phyloP scores from a whole-genome alignment of 2,113 vertebrate genomes.

The Prionailurus bengalensis region DNA sequence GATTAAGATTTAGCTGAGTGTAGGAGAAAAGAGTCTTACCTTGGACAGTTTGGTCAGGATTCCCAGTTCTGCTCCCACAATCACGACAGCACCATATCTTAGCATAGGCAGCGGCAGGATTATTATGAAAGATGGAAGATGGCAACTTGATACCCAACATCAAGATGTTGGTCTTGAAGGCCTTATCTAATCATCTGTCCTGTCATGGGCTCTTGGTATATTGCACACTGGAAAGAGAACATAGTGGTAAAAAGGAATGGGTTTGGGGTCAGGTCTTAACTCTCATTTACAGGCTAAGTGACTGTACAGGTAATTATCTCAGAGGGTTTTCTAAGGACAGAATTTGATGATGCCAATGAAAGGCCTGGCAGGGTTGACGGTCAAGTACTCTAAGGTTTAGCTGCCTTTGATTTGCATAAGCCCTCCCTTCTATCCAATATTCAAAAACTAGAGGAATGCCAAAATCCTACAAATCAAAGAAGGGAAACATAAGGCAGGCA shows the following conservation, averaged over 20 bases:
- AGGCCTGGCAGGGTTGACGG: background rate
- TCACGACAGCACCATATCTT: background rate
- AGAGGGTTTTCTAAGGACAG: background rate
- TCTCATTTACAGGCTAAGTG: background rate
- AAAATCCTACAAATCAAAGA: constrained; percentile 24
- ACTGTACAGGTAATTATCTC: background rate
- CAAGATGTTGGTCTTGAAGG: background rate
- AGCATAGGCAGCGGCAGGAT: background rate
- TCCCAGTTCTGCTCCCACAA: background rate
- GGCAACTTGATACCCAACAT: background rate
- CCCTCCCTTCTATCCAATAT: background rate
- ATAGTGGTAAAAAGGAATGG: background rate
- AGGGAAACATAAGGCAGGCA: background rate
- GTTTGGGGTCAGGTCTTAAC: background rate
- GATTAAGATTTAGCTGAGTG: constrained; percentile 18
- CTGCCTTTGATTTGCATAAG: background rate
- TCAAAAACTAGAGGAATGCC: constrained; percentile 14
- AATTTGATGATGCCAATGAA: background rate
- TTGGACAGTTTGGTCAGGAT: background rate
- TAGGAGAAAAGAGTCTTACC: background rate
- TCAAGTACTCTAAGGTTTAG: background rate
- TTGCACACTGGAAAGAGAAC: background rate
- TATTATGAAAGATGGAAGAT: background rate
- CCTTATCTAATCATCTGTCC: background rate
- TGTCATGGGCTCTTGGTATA: background rate